These are phyloP conservation scores for Oreonectes daqikongensis DNA, from an alignment of 2,797 vertebrate genomes.

Conservation along the genomic window DNA sequence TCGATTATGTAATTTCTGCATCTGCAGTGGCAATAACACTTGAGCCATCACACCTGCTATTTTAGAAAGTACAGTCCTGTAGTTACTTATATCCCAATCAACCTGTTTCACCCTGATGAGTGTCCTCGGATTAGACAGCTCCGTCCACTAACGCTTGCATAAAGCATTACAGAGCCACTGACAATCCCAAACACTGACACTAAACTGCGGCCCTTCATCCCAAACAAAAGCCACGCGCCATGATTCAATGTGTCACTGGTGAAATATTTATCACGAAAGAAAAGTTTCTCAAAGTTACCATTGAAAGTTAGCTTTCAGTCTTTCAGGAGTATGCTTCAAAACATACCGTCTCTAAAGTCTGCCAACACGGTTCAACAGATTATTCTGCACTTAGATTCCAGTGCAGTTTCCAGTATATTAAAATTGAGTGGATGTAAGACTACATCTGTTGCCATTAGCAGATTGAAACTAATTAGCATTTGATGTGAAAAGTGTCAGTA, in stretches of 20 bases:
- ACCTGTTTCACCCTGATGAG: conserved; percentile 51
- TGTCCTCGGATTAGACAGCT: conserved; percentile 67
- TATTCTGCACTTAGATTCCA: no score
- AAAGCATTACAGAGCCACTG: conserved; percentile 70
- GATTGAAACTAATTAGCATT: neutral
- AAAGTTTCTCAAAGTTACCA: conserved; percentile 65
- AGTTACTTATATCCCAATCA: conserved; percentile 37
- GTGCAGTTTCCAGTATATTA: neutral
- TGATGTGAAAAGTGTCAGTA: neutral
- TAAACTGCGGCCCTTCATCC: conserved; percentile 64
- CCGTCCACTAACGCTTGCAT: conserved; percentile 64
- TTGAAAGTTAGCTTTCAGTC: conserved; percentile 48
- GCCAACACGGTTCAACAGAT: no score
- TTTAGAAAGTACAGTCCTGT: neutral
- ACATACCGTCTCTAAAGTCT: no score
- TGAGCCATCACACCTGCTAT: neutral
- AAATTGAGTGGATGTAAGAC: neutral
- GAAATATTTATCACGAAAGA: conserved; percentile 77
- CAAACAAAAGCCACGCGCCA: conserved; percentile 67
- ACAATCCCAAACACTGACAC: conserved; percentile 74
- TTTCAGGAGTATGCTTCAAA: no score
- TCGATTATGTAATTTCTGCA: neutral
- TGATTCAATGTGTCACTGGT: conserved; percentile 77
- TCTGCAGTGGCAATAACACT: neutral
- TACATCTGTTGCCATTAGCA: neutral